These are phyloP conservation scores for Perizoma affinitatum DNA, from an alignment of 2,888 invertebrate species.

Conservation along the genomic window DNA sequence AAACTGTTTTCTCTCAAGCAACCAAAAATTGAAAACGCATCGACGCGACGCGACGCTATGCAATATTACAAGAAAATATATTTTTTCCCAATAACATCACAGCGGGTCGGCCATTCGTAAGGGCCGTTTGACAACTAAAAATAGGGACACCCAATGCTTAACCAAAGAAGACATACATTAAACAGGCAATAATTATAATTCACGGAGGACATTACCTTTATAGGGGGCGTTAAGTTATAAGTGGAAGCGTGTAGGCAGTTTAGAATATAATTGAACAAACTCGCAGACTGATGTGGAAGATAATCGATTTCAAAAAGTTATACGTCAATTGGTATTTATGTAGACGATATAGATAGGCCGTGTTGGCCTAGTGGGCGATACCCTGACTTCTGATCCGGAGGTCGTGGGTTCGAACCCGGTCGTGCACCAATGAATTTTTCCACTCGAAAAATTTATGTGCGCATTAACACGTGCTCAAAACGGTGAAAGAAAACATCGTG, in stretches of 20 bases:
- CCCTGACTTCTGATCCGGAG: too few relatives aligned
- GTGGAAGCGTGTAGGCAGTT: slow-evolving; percentile 34
- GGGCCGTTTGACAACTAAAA: slow-evolving; percentile 65
- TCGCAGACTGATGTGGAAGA: too few relatives aligned
- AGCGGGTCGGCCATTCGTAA: slow-evolving; percentile 66
- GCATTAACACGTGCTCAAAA: too few relatives aligned
- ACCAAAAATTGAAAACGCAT: slow-evolving; percentile 45
- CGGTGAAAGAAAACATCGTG: too few relatives aligned
- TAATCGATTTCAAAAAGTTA: too few relatives aligned
- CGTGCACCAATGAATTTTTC: too few relatives aligned
- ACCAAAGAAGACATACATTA: slow-evolving; percentile 82
- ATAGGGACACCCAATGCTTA: slow-evolving; percentile 77
- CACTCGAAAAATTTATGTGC: too few relatives aligned
- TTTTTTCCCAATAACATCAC: slow-evolving; percentile 65
- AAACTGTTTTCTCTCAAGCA: slow-evolving; percentile 13
- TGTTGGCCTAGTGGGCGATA: too few relatives aligned
- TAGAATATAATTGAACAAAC: too few relatives aligned
- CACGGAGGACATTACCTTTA: slow-evolving; percentile 73
- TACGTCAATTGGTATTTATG: too few relatives aligned
- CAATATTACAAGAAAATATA: slow-evolving; percentile 40
- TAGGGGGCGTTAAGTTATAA: slow-evolving; percentile 36
- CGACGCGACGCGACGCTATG: slow-evolving; percentile 25
- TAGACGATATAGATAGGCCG: too few relatives aligned
- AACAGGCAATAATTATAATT: slow-evolving; percentile 79
- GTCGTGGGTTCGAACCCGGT: too few relatives aligned